A percentile compares a stretch with the other conserved stretches of the same genome.
phyloP scores from a whole-genome alignment of 2,113 vertebrate genomes.

The Benitochromis conjunctus region DNA sequence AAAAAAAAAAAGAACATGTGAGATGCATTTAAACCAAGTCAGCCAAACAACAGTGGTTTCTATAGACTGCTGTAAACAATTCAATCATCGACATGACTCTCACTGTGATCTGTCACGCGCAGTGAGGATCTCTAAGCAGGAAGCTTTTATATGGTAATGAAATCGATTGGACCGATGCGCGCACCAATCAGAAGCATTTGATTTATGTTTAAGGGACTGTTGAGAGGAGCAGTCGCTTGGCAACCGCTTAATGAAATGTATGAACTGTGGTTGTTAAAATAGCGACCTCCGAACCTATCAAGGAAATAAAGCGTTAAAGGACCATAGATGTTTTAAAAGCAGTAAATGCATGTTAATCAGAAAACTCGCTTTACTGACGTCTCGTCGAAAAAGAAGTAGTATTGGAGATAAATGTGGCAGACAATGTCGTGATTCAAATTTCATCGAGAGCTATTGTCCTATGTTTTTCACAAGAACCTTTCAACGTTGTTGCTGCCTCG shows the following conservation, averaged over 20 bases:
- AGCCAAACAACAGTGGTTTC: neutral
- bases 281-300: slow-evolving; percentile 15
- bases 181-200: slow-evolving; percentile 61
- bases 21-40: neutral
- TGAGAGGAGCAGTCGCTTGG: slow-evolving; percentile 64
- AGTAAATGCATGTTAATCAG: neutral
- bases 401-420: neutral
- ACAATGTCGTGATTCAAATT: neutral
- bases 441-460: neutral
- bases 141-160: slow-evolving; percentile 63
- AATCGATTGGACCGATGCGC: slow-evolving; percentile 46
- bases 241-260: slow-evolving; percentile 66
- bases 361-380: neutral
- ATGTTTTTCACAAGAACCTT: neutral
- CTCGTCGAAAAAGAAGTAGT: neutral
- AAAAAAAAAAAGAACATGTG: neutral
- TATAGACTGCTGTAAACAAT: neutral
- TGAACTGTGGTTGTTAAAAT: slow-evolving; percentile 30
- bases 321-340: neutral
- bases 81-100: neutral
- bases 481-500: neutral
- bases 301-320: neutral
- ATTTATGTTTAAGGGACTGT: slow-evolving; percentile 60
- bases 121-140: slow-evolving; percentile 18
- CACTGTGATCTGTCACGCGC: neutral